These are phyloP conservation scores for Sitta carolinensis DNA, from an alignment of 2,797 vertebrate species.

Conservation along the genomic window DNA sequence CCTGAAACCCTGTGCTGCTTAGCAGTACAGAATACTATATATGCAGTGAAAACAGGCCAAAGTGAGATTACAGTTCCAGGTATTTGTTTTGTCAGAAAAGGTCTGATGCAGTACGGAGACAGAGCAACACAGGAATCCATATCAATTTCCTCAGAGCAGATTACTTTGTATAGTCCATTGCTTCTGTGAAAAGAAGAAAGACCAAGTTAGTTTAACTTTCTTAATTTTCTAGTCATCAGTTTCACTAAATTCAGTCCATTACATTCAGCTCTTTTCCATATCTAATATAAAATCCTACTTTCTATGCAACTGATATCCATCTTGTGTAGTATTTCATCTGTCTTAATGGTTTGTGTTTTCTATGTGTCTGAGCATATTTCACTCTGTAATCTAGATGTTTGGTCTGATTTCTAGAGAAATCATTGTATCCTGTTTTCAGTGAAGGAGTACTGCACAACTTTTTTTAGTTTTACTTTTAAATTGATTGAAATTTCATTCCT, in stretches of 20 bases:
- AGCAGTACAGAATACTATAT: background rate
- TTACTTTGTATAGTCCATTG: background rate
- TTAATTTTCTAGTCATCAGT: background rate
- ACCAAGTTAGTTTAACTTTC: background rate
- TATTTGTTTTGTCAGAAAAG: background rate
- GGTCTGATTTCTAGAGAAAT: background rate
- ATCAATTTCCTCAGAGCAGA: background rate
- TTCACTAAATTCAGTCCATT: background rate
- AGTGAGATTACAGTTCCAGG: background rate
- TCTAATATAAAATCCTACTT: background rate
- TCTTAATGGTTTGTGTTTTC: background rate
- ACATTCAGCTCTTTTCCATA: background rate
- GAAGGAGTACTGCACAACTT: background rate
- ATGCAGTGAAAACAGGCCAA: background rate
- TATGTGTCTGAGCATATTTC: background rate
- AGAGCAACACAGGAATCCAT: accelerated
- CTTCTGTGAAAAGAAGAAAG: background rate
- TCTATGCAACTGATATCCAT: background rate
- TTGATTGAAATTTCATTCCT: slow-evolving; percentile 62
- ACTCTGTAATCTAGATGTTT: background rate
- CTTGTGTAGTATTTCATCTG: background rate
- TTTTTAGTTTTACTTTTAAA: slow-evolving; percentile 34
- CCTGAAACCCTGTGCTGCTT: background rate
- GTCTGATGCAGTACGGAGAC: background rate
- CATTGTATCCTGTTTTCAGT: background rate